Evolutionary conservation across 1,140 invertebrate genomes (phyloP).

Genomic region (Caenorhabditis briggsae): DNA sequence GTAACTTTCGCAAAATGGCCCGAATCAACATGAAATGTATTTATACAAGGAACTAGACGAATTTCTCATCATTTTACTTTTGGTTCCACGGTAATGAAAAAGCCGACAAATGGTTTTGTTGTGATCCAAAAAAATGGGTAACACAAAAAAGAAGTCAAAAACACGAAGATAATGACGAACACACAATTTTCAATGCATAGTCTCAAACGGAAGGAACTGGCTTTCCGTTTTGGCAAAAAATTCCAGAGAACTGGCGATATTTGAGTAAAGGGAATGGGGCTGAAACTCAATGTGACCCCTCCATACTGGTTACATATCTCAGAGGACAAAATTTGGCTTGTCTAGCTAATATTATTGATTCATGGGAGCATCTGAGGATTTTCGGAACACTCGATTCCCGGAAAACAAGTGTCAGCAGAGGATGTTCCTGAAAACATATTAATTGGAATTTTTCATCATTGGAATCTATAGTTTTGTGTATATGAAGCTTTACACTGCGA

Average conservation of each 20-base stretch:
- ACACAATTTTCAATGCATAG: slow-evolving; percentile 31
- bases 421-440: background rate
- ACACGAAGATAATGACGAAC: slow-evolving; percentile 24
- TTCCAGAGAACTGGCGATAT: background rate
- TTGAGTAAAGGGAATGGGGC: no score
- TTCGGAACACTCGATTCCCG: background rate
- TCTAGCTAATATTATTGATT: no score
- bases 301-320: no score
- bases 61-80: background rate
- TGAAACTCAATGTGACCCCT: no score
- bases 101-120: slow-evolving; percentile 10
- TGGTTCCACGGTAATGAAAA: background rate
- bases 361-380: no score
- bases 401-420: background rate
- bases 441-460: background rate
- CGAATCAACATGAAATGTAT: no score
- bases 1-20: no score
- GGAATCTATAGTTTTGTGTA: background rate
- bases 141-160: background rate
- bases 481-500: background rate
- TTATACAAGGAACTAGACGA: no score
- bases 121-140: background rate
- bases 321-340: no score
- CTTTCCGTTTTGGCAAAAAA: background rate
- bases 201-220: slow-evolving; percentile 10